Evolutionary conservation across 1,140 invertebrate species (phyloP).

Genomic region (Choristoneura fumiferana): DNA sequence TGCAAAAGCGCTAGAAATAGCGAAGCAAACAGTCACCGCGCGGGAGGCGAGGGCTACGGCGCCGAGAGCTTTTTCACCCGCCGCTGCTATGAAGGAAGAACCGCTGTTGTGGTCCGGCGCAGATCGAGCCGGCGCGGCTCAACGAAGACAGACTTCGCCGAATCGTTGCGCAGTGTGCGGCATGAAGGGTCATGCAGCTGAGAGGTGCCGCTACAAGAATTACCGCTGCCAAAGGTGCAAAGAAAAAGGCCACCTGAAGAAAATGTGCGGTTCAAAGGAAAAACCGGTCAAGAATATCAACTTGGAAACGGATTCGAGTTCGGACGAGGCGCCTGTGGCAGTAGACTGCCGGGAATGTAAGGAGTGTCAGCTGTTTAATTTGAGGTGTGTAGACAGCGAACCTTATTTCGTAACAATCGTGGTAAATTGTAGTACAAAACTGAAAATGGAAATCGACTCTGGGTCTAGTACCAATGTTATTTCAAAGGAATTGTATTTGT

Average conservation of each 20-base stretch:
- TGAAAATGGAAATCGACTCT: slow-evolving; percentile 12
- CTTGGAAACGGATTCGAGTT: neutral
- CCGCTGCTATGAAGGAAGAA: too few species aligned
- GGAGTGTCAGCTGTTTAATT: slow-evolving; percentile 13
- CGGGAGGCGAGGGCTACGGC: too few species aligned
- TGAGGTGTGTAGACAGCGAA: neutral
- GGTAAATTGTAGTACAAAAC: neutral
- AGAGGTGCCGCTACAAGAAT: neutral
- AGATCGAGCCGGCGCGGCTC: neutral
- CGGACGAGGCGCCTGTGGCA: too few species aligned
- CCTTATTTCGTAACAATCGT: neutral
- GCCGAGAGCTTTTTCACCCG: too few species aligned
- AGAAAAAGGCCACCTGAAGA: neutral
- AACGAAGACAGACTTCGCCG: too few species aligned
- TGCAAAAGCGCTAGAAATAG: too few species aligned
- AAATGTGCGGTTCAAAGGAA: neutral
- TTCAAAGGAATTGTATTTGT: neutral
- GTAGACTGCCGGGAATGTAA: neutral
- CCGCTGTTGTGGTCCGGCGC: too few species aligned
- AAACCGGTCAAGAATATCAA: neutral
- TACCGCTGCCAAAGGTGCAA: neutral
- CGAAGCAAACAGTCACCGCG: too few species aligned
- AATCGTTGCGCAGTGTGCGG: neutral
- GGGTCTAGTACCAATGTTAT: slow-evolving; percentile 16
- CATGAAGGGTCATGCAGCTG: neutral